phyloP scores from a whole-genome alignment of 2,113 vertebrate genomes.

The Salvelinus alpinus region DNA sequence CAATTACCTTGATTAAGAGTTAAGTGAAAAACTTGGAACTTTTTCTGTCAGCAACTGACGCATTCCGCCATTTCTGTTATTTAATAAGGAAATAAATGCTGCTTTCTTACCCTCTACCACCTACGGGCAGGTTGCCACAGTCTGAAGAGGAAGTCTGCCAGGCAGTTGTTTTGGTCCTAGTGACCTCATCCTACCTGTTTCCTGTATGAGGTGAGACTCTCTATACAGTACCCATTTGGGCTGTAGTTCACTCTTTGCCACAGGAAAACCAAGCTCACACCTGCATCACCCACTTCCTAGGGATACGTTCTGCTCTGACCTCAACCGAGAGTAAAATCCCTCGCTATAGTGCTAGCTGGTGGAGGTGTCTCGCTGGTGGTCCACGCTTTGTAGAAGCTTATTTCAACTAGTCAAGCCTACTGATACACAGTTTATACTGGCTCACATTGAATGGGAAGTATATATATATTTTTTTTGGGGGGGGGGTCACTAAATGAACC shows the following conservation, averaged over 20 bases:
- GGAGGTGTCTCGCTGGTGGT: neutral
- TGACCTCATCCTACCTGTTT: neutral
- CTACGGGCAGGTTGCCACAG: conserved; percentile 1
- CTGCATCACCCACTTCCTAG: conserved; percentile 23
- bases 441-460: neutral
- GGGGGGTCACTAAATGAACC: neutral
- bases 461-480: too few species aligned
- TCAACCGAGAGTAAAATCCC: neutral
- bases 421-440: neutral
- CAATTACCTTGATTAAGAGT: conserved; percentile 6
- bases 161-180: neutral
- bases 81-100: neutral
- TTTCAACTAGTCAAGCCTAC: neutral
- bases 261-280: conserved; percentile 42
- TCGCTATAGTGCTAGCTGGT: neutral
- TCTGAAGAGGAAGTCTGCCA: neutral
- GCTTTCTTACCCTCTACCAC: neutral
- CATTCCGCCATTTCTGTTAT: neutral
- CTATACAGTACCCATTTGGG: conserved; percentile 8
- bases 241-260: conserved; percentile 18
- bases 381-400: neutral
- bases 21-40: too few species aligned
- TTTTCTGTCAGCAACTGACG: neutral
- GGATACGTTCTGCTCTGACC: conserved; percentile 25
- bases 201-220: conserved; percentile 8